These are phyloP conservation scores for Philonicus albiceps DNA, from an alignment of 2,888 invertebrate genomes.

Conservation along the genomic window DNA sequence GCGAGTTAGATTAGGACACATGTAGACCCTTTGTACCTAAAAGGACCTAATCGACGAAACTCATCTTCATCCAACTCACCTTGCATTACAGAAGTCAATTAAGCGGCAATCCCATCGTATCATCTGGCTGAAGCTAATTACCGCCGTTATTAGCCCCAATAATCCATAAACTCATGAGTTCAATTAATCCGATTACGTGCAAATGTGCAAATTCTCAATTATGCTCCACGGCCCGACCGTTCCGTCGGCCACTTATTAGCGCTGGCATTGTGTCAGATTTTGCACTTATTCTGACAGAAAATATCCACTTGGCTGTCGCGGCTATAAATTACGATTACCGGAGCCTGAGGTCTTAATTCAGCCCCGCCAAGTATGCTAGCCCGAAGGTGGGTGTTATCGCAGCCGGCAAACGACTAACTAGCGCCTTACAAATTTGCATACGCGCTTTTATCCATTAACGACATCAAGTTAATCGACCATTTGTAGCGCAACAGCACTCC, in stretches of 20 bases:
- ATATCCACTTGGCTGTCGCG: slow-evolving; percentile 5
- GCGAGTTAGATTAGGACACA: too few species aligned
- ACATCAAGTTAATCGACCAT: slow-evolving; percentile 41
- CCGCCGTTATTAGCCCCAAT: background rate
- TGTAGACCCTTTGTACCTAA: background rate
- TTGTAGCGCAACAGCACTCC: slow-evolving; percentile 22
- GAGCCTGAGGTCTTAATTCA: slow-evolving; percentile 23
- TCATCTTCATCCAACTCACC: background rate
- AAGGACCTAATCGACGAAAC: background rate
- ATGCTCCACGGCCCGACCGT: background rate
- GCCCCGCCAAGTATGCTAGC: background rate
- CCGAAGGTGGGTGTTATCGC: slow-evolving; percentile 28
- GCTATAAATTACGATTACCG: slow-evolving; percentile 25
- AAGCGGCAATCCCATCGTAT: background rate
- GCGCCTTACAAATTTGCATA: slow-evolving; percentile 43
- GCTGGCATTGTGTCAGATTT: slow-evolving; percentile 31
- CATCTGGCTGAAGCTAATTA: background rate
- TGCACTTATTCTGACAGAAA: slow-evolving; percentile 39
- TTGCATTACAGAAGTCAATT: background rate
- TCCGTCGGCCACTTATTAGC: slow-evolving; percentile 20
- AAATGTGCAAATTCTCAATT: slow-evolving; percentile 8
- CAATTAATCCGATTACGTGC: slow-evolving; percentile 31
- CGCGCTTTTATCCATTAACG: slow-evolving; percentile 40
- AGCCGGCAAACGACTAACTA: slow-evolving; percentile 18
- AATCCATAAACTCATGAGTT: slow-evolving; percentile 1